A percentile compares a stretch with the other conserved stretches of the same genome.
These are phyloP conservation scores for Dryocosmus kuriphilus DNA, from an alignment of 2,888 invertebrate species.

Conservation along the genomic window DNA sequence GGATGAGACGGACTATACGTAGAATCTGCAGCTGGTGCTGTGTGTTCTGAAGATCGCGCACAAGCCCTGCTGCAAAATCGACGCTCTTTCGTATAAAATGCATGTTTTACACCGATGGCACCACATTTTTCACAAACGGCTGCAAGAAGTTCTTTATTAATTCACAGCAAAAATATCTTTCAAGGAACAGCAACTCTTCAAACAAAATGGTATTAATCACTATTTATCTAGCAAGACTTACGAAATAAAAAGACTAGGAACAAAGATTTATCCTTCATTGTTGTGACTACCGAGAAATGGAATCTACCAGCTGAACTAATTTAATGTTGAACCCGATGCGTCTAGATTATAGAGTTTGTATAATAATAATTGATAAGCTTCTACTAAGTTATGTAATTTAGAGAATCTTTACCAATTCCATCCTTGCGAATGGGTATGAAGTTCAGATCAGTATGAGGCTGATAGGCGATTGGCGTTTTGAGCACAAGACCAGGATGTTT, in stretches of 20 bases:
- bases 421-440: conserved; percentile 93
- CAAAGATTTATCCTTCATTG: not conserved
- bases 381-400: not conserved
- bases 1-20: conserved; percentile 74
- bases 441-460: conserved; percentile 89
- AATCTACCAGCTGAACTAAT: not conserved
- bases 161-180: not conserved
- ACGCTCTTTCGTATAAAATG: conserved; percentile 90
- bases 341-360: conserved; percentile 42
- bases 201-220: no score
- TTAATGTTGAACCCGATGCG: not conserved
- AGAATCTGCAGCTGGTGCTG: conserved; percentile 66
- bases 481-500: conserved; percentile 86
- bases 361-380: no score
- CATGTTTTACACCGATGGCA: conserved; percentile 90
- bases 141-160: conserved; percentile 68
- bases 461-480: conserved; percentile 88
- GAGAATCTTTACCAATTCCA: conserved; percentile 86
- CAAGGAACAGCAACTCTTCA: no score
- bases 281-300: no score
- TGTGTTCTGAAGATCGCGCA: conserved; percentile 80
- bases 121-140: conserved; percentile 92
- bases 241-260: no score
- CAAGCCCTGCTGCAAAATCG: conserved; percentile 90
- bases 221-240: no score